Evolutionary conservation across 2,888 invertebrate genomes (phyloP).

Genomic region (Nephrotoma appendiculata): DNA sequence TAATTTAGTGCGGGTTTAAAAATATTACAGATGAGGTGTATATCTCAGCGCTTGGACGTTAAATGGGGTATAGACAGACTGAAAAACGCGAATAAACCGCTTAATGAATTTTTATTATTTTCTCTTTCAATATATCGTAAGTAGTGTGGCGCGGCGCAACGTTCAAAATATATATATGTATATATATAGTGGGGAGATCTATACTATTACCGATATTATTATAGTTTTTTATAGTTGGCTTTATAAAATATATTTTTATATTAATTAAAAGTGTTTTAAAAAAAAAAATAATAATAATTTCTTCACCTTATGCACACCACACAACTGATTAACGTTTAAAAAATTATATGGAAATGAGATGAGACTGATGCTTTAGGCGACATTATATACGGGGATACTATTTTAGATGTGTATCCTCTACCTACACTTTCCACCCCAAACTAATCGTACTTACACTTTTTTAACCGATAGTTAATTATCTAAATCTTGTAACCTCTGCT

Average conservation of each 20-base stretch:
- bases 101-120: constrained; percentile 3
- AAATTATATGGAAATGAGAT: not conserved
- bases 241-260: not conserved
- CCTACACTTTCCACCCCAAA: not conserved
- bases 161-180: not conserved
- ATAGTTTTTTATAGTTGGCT: not conserved
- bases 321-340: not conserved
- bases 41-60: constrained; percentile 1
- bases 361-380: not conserved
- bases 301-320: not conserved
- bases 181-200: not conserved
- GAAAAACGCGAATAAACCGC: constrained; percentile 4
- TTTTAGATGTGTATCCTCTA: not conserved
- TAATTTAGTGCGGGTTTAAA: not conserved
- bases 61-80: constrained; percentile 2
- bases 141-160: not conserved
- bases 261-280: not conserved
- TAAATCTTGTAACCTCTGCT: not conserved
- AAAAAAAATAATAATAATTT: not conserved
- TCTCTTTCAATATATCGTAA: constrained; percentile 1
- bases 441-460: not conserved
- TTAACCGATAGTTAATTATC: not conserved
- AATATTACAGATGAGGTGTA: not conserved
- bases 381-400: not conserved
- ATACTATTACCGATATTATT: not conserved